Conservation (phyloP, 2,888 invertebrate species). For the Homarus gammarus region DNA sequence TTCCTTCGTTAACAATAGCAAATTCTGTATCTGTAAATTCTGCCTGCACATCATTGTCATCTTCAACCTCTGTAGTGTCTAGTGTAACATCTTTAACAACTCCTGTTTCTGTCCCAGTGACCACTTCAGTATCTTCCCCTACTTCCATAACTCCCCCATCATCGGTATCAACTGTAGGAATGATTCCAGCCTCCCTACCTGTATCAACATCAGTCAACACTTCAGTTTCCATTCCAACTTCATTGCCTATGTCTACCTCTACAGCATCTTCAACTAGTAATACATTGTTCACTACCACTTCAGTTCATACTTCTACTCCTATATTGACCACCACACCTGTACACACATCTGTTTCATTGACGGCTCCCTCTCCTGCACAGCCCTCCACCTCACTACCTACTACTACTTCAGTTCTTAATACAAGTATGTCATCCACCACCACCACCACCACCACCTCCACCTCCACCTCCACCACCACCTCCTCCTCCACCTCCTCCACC, state of each 20-base stretch:
- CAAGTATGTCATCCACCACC: neutral
- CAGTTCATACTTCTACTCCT: constrained; percentile 11
- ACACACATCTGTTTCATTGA: neutral
- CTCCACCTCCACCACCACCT: neutral
- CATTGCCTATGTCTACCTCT: constrained; percentile 13
- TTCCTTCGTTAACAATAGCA: constrained; percentile 23
- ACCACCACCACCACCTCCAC: neutral
- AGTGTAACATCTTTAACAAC: constrained; percentile 9
- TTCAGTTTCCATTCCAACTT: neutral
- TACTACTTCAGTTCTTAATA: neutral
- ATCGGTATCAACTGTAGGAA: neutral
- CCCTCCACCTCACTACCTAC: constrained; percentile 1
- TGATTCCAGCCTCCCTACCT: neutral
- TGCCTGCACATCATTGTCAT: neutral
- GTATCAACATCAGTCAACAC: neutral
- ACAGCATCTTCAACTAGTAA: constrained; percentile 2
- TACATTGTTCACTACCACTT: neutral
- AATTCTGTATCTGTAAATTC: neutral
- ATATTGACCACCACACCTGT: neutral
- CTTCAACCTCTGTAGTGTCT: constrained; percentile 6
- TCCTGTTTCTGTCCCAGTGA: neutral
- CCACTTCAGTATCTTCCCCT: neutral
- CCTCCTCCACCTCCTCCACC: neutral
- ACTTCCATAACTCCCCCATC: neutral
- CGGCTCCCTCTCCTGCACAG: neutral